Conservation (phyloP, 1,140 invertebrate genomes). For the Neotoxoptera formosana region DNA sequence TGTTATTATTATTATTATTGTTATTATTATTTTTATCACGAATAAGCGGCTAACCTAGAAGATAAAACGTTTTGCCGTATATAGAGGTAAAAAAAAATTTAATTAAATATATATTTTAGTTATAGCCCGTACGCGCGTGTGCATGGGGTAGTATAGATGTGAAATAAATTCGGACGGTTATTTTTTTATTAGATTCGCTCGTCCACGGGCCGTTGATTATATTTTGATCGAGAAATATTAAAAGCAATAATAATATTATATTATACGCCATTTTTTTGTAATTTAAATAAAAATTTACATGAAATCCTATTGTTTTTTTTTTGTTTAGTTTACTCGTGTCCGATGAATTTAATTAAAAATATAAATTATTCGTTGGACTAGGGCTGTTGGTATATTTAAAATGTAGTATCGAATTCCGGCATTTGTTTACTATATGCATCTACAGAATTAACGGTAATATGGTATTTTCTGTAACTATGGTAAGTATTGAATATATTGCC, state of each 20-base stretch:
- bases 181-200: slow-evolving; percentile 45
- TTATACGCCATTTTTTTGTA: slow-evolving; percentile 40
- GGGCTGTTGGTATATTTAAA: background rate
- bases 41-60: background rate
- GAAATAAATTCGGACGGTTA: slow-evolving; percentile 18
- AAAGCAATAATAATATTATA: slow-evolving; percentile 50
- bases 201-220: slow-evolving; percentile 7
- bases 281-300: slow-evolving; percentile 42
- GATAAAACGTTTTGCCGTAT: background rate
- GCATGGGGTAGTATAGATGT: background rate
- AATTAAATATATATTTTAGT: slow-evolving; percentile 1
- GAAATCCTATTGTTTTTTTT: background rate
- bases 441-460: no score
- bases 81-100: background rate
- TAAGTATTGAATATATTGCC: background rate
- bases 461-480: no score
- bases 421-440: no score
- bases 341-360: background rate
- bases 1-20: slow-evolving; percentile 25
- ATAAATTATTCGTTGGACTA: background rate
- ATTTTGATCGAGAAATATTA: slow-evolving; percentile 22
- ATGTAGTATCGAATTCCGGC: background rate
- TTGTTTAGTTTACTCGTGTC: background rate
- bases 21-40: background rate
- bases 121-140: background rate